Conservation (phyloP, 1,140 invertebrate genomes). For the Ruditapes philippinarum region DNA sequence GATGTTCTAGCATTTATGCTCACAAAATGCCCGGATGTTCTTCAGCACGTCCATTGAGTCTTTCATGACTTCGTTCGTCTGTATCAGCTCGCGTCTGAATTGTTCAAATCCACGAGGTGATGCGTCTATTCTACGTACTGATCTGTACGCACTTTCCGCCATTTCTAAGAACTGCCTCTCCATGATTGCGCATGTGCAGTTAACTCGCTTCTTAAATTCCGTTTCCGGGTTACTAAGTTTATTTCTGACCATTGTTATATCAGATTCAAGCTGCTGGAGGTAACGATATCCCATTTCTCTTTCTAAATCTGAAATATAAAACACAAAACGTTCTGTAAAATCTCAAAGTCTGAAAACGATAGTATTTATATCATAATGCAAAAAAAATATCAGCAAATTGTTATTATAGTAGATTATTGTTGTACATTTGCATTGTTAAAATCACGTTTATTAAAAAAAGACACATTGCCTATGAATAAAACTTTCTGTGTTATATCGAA, state of each 20-base stretch:
- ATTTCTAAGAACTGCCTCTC: conserved; percentile 75
- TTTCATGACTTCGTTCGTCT: conserved; percentile 75
- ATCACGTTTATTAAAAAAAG: no score
- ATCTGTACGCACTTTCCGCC: conserved; percentile 74
- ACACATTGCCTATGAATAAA: no score
- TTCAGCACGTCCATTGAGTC: conserved; percentile 70
- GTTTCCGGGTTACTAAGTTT: conserved; percentile 51
- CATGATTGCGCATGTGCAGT: conserved; percentile 76
- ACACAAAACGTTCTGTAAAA: no score
- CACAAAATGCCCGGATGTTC: conserved; percentile 70
- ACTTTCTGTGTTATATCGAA: no score
- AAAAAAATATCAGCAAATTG: no score
- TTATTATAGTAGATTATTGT: no score
- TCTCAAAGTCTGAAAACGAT: no score
- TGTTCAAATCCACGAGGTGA: conserved; percentile 71
- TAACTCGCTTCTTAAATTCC: conserved; percentile 32
- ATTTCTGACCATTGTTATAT: conserved; percentile 46
- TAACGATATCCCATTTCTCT: conserved; percentile 57
- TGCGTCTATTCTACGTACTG: conserved; percentile 68
- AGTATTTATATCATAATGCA: no score
- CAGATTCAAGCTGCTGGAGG: conserved; percentile 54
- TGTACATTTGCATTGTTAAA: no score
- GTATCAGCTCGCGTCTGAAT: conserved; percentile 71
- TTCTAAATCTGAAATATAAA: conserved; percentile 50
- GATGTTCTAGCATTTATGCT: conserved; percentile 65